Evolutionary conservation across 2,888 invertebrate genomes (phyloP), one percentile per base, ranked within the genome.

Genomic region (Erebia palarica): DNA sequence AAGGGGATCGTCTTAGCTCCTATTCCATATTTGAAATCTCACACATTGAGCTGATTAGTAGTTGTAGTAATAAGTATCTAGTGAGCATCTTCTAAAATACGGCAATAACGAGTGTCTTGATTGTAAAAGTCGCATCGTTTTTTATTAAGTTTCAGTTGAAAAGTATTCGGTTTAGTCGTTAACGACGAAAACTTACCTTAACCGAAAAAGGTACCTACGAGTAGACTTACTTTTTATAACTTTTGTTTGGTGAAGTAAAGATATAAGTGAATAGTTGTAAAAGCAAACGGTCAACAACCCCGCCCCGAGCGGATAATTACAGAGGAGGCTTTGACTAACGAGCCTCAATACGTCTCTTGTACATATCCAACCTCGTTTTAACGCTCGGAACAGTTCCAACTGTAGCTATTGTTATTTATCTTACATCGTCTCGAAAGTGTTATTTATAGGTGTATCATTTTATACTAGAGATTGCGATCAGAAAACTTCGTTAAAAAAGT

Each of bases 161-260:
- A 53, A 14, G n/a, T n/a, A n/a, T n/a, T n/a, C n/a, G n/a, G n/a
- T n/a, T n/a, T n/a, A 14, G 13, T n/a, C 16, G 36, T n/a, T 10
- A 10, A 36, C 36, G n/a, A 36, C 8, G 27, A n/a, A 66, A 65
- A 44, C 44, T 59, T 2, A 68, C 60, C 51, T 59, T 59, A 89
- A 90, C 90, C 90, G 86, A 70, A 68, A 61, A 83, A 87, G 87
- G 86, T 84, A 21, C 1, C 1, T 21, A 84, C 71, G 4, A 21
- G 21, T 21, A 57, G 57, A 75, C 81, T 76, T 76, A 78, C 82
- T 86, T 87, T 86, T 86, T 84, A 76, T 78, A 77, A 74, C 84
- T 86, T 91, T 91, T 91, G 91, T 92, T 90, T 89, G 88, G 84
- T 82, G 78, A 82, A 89, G 90, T 82, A 78, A 81, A 89, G 90